Percentiles rank a stretch among this genome's conserved stretches.
These are phyloP conservation scores for Agrypnia vestita DNA, from an alignment of 1,140 invertebrate genomes.

Conservation along the genomic window DNA sequence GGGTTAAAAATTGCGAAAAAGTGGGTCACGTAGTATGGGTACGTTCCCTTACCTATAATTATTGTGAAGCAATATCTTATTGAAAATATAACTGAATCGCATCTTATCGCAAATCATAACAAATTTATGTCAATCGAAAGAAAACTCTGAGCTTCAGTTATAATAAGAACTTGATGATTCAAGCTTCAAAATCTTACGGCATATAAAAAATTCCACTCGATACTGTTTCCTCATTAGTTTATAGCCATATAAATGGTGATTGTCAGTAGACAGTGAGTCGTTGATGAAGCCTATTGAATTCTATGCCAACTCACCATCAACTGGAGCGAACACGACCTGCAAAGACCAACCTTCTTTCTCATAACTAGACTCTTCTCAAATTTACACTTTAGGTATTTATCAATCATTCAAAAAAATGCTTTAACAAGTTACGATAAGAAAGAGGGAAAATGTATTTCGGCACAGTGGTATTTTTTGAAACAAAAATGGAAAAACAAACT, in stretches of 20 bases:
- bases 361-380: not conserved
- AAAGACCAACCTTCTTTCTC: not conserved
- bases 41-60: too few relatives aligned
- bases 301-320: constrained; percentile 5
- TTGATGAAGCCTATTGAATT: not conserved
- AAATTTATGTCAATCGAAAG: not conserved
- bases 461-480: too few relatives aligned
- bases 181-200: not conserved
- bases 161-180: not conserved
- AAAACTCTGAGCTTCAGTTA: not conserved
- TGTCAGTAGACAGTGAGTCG: not conserved
- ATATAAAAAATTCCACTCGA: not conserved
- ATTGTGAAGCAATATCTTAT: too few relatives aligned
- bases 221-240: constrained; percentile 2
- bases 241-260: not conserved
- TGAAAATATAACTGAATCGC: too few relatives aligned
- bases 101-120: too few relatives aligned
- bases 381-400: not conserved
- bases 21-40: too few relatives aligned
- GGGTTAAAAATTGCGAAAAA: too few relatives aligned
- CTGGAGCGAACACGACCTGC: constrained; percentile 8
- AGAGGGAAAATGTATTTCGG: not conserved
- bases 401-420: not conserved
- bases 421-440: not conserved
- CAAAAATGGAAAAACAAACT: not conserved